Percentiles rank a stretch among this genome's conserved stretches.
These are phyloP conservation scores for Drosophila neonasuta DNA, from an alignment of 2,888 invertebrate species.

Conservation along the genomic window DNA sequence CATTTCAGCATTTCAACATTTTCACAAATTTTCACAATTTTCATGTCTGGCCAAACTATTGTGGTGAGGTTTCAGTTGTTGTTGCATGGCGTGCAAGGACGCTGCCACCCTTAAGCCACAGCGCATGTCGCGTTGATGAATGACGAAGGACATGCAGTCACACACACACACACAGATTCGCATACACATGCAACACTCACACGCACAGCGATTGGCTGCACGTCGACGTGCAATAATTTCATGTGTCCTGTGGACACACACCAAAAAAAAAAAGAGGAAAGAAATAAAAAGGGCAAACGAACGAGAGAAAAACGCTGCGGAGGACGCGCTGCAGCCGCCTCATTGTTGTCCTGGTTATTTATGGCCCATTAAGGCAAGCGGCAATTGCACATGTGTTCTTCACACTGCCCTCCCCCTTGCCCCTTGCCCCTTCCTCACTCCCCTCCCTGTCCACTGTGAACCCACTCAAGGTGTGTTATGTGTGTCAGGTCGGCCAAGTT, in stretches of 20 bases:
- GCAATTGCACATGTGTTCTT: slow-evolving; percentile 78
- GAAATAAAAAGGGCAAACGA: slow-evolving; percentile 14
- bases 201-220: slow-evolving; percentile 74
- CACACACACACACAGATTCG: slow-evolving; percentile 10
- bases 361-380: slow-evolving; percentile 79
- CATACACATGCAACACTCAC: slow-evolving; percentile 3
- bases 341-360: slow-evolving; percentile 79
- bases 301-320: slow-evolving; percentile 3
- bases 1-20: slow-evolving; percentile 59
- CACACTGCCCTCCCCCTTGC: slow-evolving; percentile 46
- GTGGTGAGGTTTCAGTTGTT: slow-evolving; percentile 16
- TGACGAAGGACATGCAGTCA: slow-evolving; percentile 72
- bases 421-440: background rate
- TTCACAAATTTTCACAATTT: slow-evolving; percentile 30
- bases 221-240: slow-evolving; percentile 74
- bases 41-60: slow-evolving; percentile 43
- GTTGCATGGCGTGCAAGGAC: slow-evolving; percentile 44
- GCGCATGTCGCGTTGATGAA: slow-evolving; percentile 69
- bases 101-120: slow-evolving; percentile 71
- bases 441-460: background rate
- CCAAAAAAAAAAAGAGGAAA: slow-evolving; percentile 1
- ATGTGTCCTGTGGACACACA: slow-evolving; percentile 51
- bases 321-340: slow-evolving; percentile 67
- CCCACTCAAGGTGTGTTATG: slow-evolving; percentile 50
- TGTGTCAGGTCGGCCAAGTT: slow-evolving; percentile 59